A percentile compares a stretch with the other conserved stretches of the same genome.
Conservation (phyloP, 2,797 vertebrate species). For the Crotalus adamanteus region DNA sequence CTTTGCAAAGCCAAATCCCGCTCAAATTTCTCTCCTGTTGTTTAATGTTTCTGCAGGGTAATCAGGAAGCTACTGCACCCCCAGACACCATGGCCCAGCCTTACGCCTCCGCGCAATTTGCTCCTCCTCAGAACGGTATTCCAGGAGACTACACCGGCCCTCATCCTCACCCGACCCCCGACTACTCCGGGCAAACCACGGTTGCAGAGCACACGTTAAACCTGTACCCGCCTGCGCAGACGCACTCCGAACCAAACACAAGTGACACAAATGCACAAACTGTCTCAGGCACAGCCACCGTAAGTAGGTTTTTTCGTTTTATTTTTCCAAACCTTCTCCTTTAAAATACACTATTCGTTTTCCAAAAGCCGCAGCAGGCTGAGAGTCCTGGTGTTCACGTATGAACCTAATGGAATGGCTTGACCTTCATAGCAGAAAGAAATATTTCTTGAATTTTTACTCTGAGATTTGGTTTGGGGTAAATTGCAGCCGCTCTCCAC, state of each 20-base stretch:
- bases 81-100: constrained; percentile 96
- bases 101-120: constrained; percentile 89
- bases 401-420: not conserved
- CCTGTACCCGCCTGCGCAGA: constrained; percentile 90
- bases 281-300: constrained; percentile 93
- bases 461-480: not conserved
- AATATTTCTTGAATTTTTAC: not conserved
- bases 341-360: not conserved
- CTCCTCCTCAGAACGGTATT: constrained; percentile 88
- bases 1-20: not conserved
- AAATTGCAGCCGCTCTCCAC: not conserved
- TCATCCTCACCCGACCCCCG: constrained; percentile 86
- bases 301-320: constrained; percentile 72
- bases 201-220: constrained; percentile 90
- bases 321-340: not conserved
- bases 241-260: constrained; percentile 86
- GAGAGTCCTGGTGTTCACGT: not conserved
- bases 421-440: not conserved
- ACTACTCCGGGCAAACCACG: constrained; percentile 86
- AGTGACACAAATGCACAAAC: constrained; percentile 85
- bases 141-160: constrained; percentile 88
- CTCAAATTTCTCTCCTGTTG: not conserved
- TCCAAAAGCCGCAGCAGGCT: not conserved
- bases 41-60: constrained; percentile 76
- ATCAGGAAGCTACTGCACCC: constrained; percentile 91